Base-by-base conservation (phyloP, 2,113 vertebrate species). In the Hippocampus abdominalis region DNA sequence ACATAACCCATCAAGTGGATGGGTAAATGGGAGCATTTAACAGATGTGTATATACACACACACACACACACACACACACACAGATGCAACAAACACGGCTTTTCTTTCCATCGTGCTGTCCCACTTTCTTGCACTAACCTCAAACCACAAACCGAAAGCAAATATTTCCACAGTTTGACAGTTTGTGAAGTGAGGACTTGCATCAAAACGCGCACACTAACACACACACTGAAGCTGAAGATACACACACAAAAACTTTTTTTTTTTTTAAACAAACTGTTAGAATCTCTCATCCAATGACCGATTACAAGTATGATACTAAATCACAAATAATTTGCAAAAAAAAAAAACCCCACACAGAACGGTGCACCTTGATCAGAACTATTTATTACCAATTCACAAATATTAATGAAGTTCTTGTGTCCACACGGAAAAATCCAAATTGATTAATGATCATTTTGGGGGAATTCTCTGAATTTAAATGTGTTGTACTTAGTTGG, bases 241-340 rank as follows among this genome's bases (percentile, higher is more conserved):
- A 66, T 29, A 20, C 68, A 68, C 56, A 39, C 59, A 20, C 51
- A 3, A 10, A 11, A 8, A 42, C 42, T 42, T 42, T 42, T 42
- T 9, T 42, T 44, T 21, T 18, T 29, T 42, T 13, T n/a, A n/a
- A n/a, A 72, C 48, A 65, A 29, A 70, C 57, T 81, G 75, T 81
- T 72, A 78, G 77, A 82, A 85, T 85, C 79, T 66, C 69, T 68
- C 25, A 68, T 78, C 84, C 18, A 84, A 88, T 16, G 15, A 81
- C 70, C 84, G 83, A 86, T 88, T 81, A 86, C 71, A 70, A 59
- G 76, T 73, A 78, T 60, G 57, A 32, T 36, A 67, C 84, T 74
- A 72, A 83, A 86, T 71, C 79, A 70, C 82, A 73, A 77, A 68
- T 75, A 29, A 48, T 54, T 75, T 82, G 62, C 71, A 32, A 32